A percentile compares a stretch with the other conserved stretches of the same genome.
These are phyloP conservation scores for Congeria kusceri DNA, from an alignment of 2,888 invertebrate species.

Conservation along the genomic window DNA sequence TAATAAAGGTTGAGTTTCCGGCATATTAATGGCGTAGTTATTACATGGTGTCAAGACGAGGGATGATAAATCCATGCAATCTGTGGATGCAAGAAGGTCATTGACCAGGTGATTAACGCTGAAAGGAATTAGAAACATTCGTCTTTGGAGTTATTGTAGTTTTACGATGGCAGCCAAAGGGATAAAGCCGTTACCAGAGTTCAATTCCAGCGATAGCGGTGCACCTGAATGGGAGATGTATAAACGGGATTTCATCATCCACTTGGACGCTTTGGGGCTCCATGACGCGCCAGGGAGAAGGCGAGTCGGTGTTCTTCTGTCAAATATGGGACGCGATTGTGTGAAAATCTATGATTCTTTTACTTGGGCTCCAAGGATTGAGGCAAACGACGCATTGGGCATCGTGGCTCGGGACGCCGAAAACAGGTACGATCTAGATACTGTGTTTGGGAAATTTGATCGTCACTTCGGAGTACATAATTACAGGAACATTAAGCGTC, in stretches of 20 bases:
- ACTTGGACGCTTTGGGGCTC: slow-evolving; percentile 45
- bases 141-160: too few species aligned
- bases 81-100: too few species aligned
- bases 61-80: too few species aligned
- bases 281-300: slow-evolving; percentile 46
- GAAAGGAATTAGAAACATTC: too few species aligned
- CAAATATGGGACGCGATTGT: slow-evolving; percentile 44
- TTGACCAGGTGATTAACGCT: too few species aligned
- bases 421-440: slow-evolving; percentile 40
- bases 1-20: too few species aligned
- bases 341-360: slow-evolving; percentile 56
- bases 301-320: slow-evolving; percentile 45
- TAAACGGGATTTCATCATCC: slow-evolving; percentile 46
- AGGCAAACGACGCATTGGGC: slow-evolving; percentile 22
- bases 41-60: too few species aligned
- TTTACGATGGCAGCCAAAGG: too few species aligned
- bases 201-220: too few species aligned
- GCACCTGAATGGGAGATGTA: slow-evolving; percentile 52
- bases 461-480: slow-evolving; percentile 58
- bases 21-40: too few species aligned
- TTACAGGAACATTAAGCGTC: slow-evolving; percentile 53
- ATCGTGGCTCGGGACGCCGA: slow-evolving; percentile 23
- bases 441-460: slow-evolving; percentile 51
- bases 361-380: slow-evolving; percentile 33
- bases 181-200: too few species aligned